Conservation (phyloP, 2,113 vertebrate genomes). For the Todiramphus saurophagus region DNA sequence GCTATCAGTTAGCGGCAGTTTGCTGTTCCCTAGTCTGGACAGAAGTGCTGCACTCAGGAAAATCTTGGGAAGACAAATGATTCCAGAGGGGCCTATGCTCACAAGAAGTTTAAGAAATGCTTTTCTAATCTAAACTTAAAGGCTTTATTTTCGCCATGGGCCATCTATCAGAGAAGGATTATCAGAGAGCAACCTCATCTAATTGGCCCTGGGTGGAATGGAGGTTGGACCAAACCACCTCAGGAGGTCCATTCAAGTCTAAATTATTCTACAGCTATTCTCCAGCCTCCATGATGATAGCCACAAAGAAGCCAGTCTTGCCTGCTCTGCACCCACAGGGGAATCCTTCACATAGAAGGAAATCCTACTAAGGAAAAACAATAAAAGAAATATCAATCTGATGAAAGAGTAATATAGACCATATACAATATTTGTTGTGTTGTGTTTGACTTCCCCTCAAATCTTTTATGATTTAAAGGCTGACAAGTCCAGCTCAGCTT, state of each 20-base stretch:
- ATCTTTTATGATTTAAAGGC: not conserved
- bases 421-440: not conserved
- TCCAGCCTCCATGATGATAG: not conserved
- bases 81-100: not conserved
- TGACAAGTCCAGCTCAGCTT: not conserved
- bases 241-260: not conserved
- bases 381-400: not conserved
- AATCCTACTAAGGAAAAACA: not conserved
- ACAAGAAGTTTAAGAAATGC: not conserved
- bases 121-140: constrained; percentile 7
- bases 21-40: not conserved
- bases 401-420: not conserved
- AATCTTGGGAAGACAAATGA: not conserved
- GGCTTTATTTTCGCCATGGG: not conserved
- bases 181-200: not conserved
- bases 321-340: not conserved
- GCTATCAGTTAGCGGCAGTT: not conserved
- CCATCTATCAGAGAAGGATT: not conserved
- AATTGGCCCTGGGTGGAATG: not conserved
- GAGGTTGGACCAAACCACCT: not conserved
- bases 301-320: not conserved
- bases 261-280: not conserved
- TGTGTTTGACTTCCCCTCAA: not conserved
- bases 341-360: not conserved
- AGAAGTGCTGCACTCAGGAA: constrained; percentile 20